Evolutionary conservation across 2,797 vertebrate genomes (phyloP), one percentile per base, ranked within the genome.

Genomic region (Petrocephalus schoutedeni): DNA sequence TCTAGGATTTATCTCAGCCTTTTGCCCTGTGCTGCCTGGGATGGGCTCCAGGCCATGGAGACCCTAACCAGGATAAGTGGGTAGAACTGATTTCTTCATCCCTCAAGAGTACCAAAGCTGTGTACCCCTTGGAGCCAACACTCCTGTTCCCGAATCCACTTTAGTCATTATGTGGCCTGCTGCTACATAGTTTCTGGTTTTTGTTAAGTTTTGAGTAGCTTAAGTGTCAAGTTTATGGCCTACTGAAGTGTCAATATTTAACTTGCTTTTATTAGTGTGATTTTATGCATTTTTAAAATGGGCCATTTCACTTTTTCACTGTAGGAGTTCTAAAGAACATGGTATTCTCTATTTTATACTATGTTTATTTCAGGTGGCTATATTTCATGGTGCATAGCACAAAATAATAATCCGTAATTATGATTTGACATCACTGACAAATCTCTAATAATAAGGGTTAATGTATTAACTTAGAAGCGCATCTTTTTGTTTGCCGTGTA

Each of bases 231-330:
- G 74, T 80, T 80, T 8, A 32, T 74, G 67, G 14, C 67, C 32
- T 41, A 2, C 67, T 2, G 32, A 74, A 74, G 14, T 74, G 74
- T 80, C 74, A 80, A 21, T 80, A 10, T 49, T 80, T 80, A 80
- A 80, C 41, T 80, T 49, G 19, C 41, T 80, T 80, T 49, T 45
- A 49, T 80, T 45, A 21, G 74, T 77, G 71, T 80, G 19, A 21
- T 80, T 80, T 80, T 80, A 45, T 80, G 41, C 41, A 49, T n/a
- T 80, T 80, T n/a, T 80, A 45, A 80, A 80, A 49, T 80, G 74
- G 74, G 45, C 49, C 49, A 80, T 80, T 80, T 80, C 41, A 45
- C 41, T 10, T 49, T 49, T 49, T 49, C 16, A 6, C 16, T 80
- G 74, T 49, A 80, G 74, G 56, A 49, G 7, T 21, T n/a, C 16